Base-by-base conservation (phyloP, 2,888 invertebrate species). In the Nycteola revayana region DNA sequence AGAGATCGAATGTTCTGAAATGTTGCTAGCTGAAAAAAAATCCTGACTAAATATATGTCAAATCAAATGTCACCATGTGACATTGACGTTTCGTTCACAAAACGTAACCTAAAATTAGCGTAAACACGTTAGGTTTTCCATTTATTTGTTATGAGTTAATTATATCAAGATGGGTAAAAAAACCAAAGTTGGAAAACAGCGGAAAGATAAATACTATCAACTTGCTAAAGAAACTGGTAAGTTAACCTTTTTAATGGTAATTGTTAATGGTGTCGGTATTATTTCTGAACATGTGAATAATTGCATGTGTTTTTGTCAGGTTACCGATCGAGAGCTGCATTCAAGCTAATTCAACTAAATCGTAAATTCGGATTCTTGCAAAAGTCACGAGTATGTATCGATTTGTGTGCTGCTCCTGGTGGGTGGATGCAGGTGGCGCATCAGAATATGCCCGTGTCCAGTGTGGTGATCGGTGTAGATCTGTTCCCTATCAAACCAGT, bases 341-440 rank as follows among this genome's bases (percentile, higher is more conserved):
- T 99, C 86, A 99, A 99, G 75, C 92, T 99, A 57, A 96, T 99
- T 47, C 99, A 99, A 74, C 80, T 99, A 31, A 99, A 99, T 84
- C 91, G 98, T 47, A 98, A 98, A 76, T 99, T 96, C 86, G 96
- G 97, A 32, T 99, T 99, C 80, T 89, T 99, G 3, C 97, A 99
- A 90, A 95, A 94, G 69, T 96, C 98, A 0, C 92, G 96, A 90
- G 98, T 99, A 90, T 95, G 98, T 57, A 93, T 99, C 65, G 99
- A 99, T 91, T 89, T 99, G 44, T 99, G 99, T 86, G 99, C 99
- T 7, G 99, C 99, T 1, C 99, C 99, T 0, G 99, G 99, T 68
- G 98, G 98, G 58, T 99, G 99, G 99, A 96, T 99, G 94, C 99
- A 97, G 85, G 99, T 99, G 32, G 99, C 98, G 28, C 94, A 95